Percentiles rank a stretch among this genome's conserved stretches.
phyloP scores from a whole-genome alignment of 2,113 vertebrate genomes.

The Turdus rufiventris region DNA sequence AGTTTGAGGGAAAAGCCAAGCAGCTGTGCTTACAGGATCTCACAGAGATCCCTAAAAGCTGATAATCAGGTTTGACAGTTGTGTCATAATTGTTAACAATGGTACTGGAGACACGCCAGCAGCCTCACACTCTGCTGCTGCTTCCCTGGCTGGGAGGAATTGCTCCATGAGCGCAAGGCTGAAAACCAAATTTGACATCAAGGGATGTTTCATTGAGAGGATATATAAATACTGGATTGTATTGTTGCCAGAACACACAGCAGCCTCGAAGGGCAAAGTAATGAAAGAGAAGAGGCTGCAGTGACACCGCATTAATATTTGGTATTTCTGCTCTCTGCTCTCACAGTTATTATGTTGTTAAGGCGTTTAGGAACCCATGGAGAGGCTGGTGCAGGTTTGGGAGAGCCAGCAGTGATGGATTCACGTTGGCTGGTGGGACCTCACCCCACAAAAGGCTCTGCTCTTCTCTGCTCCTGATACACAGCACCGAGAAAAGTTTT shows the following conservation, averaged over 20 bases:
- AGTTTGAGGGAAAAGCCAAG: not conserved
- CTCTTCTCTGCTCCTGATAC: not conserved
- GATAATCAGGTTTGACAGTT: slow-evolving; percentile 60
- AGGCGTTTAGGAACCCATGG: not conserved
- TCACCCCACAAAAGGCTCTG: not conserved
- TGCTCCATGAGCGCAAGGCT: not conserved
- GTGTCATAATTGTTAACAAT: slow-evolving; percentile 51
- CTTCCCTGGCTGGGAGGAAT: not conserved
- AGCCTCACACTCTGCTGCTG: not conserved
- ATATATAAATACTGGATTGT: not conserved
- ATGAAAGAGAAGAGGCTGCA: not conserved
- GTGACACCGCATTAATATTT: not conserved
- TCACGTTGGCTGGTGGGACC: not conserved
- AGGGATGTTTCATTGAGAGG: not conserved
- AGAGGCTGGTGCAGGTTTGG: not conserved
- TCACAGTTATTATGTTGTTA: not conserved
- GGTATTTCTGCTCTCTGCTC: not conserved
- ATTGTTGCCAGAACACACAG: not conserved
- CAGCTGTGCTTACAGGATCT: slow-evolving; percentile 15
- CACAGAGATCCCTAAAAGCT: slow-evolving; percentile 32
- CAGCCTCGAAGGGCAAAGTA: not conserved
- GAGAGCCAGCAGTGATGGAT: not conserved
- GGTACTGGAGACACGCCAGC: slow-evolving; percentile 3
- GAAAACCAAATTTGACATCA: not conserved
- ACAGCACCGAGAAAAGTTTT: not conserved